phyloP scores from a whole-genome alignment of 1,140 invertebrate species.

The Homarus americanus region DNA sequence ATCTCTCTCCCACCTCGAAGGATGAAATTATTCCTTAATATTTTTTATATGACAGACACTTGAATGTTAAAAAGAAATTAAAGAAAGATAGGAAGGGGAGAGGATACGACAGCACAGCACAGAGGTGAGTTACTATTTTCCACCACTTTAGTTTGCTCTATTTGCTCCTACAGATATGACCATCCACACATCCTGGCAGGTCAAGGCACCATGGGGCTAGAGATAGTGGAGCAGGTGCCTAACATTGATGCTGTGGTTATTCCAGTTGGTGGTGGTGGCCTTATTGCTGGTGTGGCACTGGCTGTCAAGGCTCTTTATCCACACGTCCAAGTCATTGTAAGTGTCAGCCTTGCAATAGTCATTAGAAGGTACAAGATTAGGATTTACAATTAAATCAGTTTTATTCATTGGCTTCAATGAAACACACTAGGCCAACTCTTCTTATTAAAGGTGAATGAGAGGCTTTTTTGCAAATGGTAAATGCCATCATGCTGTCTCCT shows the following conservation, averaged over 20 bases:
- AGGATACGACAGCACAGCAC: background rate
- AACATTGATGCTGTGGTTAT: constrained; percentile 88
- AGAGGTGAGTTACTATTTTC: background rate
- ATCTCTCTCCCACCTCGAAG: too few species aligned
- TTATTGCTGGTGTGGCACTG: constrained; percentile 88
- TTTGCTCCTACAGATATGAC: constrained; percentile 85
- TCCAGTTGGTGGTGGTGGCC: constrained; percentile 93
- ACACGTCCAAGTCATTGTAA: constrained; percentile 83
- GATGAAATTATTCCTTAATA: too few species aligned
- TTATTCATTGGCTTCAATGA: background rate
- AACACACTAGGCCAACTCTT: too few species aligned
- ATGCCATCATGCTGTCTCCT: too few species aligned
- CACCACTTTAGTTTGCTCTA: background rate
- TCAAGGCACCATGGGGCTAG: constrained; percentile 94
- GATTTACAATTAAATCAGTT: background rate
- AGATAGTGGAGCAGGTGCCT: constrained; percentile 91
- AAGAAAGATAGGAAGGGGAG: background rate
- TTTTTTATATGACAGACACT: too few species aligned
- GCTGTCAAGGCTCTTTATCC: constrained; percentile 92
- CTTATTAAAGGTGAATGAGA: too few species aligned
- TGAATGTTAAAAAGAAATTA: too few species aligned
- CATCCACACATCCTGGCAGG: constrained; percentile 96
- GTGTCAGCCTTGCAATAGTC: background rate
- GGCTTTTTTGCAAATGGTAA: too few species aligned
- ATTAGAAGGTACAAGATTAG: background rate